These are phyloP conservation scores for Peromyscus maniculatus DNA, from an alignment of 2,113 vertebrate species.

Conservation along the genomic window DNA sequence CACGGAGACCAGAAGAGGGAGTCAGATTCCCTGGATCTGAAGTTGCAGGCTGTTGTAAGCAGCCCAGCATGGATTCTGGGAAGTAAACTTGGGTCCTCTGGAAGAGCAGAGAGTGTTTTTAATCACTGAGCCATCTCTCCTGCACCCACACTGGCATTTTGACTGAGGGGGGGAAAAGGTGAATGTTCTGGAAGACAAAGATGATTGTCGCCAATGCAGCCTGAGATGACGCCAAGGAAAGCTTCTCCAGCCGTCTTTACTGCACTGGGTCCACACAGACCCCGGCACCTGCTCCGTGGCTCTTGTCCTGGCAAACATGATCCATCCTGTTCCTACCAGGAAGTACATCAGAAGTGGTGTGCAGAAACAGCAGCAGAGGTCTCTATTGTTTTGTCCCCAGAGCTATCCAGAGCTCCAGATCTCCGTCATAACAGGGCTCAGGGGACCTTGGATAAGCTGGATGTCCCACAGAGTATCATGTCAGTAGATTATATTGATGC, in stretches of 20 bases:
- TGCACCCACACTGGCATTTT: neutral
- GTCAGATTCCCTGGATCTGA: neutral
- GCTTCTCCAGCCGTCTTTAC: neutral
- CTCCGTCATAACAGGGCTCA: conserved; percentile 34
- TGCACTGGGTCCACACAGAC: neutral
- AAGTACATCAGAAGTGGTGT: neutral
- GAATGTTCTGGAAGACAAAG: neutral
- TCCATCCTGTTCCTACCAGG: neutral
- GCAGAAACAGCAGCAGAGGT: neutral
- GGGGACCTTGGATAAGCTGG: neutral
- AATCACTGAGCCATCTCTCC: neutral
- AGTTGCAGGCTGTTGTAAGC: neutral
- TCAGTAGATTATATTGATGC: neutral
- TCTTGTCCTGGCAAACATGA: neutral
- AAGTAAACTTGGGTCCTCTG: neutral
- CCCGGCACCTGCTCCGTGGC: neutral
- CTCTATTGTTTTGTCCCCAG: conserved; percentile 9
- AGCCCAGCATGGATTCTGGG: neutral
- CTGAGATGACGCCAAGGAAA: neutral
- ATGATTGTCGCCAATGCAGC: neutral
- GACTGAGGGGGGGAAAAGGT: neutral
- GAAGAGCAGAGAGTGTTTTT: neutral
- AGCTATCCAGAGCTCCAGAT: neutral
- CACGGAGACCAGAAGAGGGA: neutral
- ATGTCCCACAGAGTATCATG: neutral